phyloP scores from a whole-genome alignment of 2,113 vertebrate genomes.

The Apodemus sylvaticus region DNA sequence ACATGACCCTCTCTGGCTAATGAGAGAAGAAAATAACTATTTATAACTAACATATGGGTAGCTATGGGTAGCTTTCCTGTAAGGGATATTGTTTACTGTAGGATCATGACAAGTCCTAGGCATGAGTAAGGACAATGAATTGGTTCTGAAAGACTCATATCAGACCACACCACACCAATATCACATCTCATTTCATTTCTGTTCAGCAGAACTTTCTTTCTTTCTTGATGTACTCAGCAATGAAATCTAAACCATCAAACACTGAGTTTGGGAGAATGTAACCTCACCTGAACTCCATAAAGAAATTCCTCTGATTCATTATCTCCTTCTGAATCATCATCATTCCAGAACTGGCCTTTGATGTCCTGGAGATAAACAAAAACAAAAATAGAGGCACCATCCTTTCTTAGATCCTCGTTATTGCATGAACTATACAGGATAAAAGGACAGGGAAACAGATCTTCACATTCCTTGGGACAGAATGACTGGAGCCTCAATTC shows the following conservation, averaged over 20 bases:
- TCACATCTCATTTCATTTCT: not conserved
- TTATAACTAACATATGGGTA: not conserved
- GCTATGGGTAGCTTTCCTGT: not conserved
- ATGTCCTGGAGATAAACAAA: conserved; percentile 89
- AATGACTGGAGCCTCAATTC: not conserved
- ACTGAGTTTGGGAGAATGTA: not conserved
- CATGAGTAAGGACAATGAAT: not conserved
- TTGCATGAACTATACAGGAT: not conserved
- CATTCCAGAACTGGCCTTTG: conserved; percentile 98
- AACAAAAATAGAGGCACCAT: not conserved
- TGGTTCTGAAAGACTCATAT: not conserved
- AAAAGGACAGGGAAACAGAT: not conserved
- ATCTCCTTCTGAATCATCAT: conserved; percentile 99
- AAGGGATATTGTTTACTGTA: not conserved
- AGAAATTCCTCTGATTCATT: conserved; percentile 98
- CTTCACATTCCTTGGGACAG: not conserved
- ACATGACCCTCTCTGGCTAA: conserved; percentile 8
- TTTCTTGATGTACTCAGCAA: not conserved
- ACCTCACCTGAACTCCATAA: conserved; percentile 95
- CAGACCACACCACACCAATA: not conserved
- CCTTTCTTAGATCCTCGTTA: not conserved
- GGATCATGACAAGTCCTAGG: not conserved
- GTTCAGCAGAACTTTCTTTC: conserved; percentile 19
- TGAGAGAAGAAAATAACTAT: conserved; percentile 34
- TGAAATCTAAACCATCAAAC: not conserved